Evolutionary conservation across 2,113 vertebrate species (phyloP).

Genomic region (Cardinalis cardinalis): DNA sequence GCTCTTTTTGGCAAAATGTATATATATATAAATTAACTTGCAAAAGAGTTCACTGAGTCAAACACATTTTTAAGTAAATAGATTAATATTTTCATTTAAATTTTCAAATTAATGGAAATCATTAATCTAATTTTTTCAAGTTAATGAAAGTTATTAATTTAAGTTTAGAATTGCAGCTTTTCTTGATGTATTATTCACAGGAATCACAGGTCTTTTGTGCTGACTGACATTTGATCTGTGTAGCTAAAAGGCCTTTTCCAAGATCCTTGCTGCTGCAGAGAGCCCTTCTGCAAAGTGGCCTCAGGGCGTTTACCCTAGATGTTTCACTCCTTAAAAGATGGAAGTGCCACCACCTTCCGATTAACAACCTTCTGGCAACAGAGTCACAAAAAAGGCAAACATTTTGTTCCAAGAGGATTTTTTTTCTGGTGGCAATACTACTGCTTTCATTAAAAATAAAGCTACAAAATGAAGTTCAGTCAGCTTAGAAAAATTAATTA

Average conservation of each 20-base stretch:
- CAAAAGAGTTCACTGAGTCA: neutral
- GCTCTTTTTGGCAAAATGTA: neutral
- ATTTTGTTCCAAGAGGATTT: neutral
- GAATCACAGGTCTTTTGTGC: neutral
- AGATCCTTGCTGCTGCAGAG: neutral
- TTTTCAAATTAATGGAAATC: neutral
- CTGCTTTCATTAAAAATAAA: neutral
- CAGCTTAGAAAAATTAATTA: neutral
- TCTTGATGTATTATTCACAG: neutral
- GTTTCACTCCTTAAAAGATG: neutral
- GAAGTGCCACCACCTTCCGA: neutral
- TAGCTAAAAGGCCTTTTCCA: neutral
- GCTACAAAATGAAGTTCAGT: neutral
- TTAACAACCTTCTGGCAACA: neutral
- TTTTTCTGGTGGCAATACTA: neutral
- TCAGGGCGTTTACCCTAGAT: neutral
- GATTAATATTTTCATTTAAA: neutral
- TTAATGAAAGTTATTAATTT: neutral
- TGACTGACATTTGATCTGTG: neutral
- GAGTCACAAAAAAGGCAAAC: neutral
- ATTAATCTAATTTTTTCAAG: neutral
- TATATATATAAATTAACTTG: neutral
- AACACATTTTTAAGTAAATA: neutral
- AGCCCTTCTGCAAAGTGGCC: neutral
- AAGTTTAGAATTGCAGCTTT: neutral